Evolutionary conservation across 2,888 invertebrate species (phyloP).

Genomic region (Allolobophora icterica): DNA sequence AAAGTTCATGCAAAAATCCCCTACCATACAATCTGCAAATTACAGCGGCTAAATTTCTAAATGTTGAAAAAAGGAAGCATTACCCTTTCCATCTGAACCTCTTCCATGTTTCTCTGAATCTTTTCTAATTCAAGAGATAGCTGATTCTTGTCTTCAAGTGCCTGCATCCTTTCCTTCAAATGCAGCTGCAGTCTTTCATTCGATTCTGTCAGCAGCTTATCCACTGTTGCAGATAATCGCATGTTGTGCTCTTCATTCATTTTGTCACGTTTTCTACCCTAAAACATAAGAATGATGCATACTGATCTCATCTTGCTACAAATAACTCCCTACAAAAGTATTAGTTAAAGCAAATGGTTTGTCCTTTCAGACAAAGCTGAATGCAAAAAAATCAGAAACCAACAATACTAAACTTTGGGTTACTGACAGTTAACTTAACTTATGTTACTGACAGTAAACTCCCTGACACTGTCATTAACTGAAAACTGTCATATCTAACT

Average conservation of each 20-base stretch:
- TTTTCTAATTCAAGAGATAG: constrained; percentile 91
- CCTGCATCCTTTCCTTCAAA: constrained; percentile 69
- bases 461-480: no score
- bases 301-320: background rate
- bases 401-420: no score
- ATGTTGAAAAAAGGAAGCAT: background rate
- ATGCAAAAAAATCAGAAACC: no score
- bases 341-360: background rate
- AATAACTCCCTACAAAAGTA: background rate
- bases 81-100: constrained; percentile 40
- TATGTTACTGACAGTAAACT: no score
- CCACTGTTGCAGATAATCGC: constrained; percentile 91
- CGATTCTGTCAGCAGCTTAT: constrained; percentile 93
- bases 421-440: no score
- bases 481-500: no score
- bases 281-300: background rate
- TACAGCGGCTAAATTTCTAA: no score
- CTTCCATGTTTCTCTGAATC: constrained; percentile 40
- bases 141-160: constrained; percentile 95
- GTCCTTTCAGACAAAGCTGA: no score
- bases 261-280: constrained; percentile 74
- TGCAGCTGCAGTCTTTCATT: constrained; percentile 98
- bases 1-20: no score
- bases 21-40: no score
- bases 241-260: constrained; percentile 99